Base-by-base conservation (phyloP, 2,797 vertebrate species). In the Chelidonichthys spinosus region DNA sequence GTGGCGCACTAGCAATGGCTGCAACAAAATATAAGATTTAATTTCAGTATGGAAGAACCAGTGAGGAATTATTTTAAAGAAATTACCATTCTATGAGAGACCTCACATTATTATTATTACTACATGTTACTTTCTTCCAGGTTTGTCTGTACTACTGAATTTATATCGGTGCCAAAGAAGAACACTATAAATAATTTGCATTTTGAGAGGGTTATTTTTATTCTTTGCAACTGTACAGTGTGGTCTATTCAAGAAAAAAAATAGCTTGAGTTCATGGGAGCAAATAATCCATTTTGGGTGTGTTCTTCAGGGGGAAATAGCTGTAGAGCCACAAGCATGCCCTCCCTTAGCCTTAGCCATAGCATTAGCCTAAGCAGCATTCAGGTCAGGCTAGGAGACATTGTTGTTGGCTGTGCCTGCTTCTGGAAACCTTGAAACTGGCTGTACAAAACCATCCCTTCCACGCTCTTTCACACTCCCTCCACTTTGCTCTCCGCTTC, bases 361-460 rank as follows among this genome's bases (percentile, higher is more conserved):
- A 54, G 50, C 10, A 13, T 53, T 83, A 77, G 85, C 69, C 18
- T 86, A 74, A 81, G 84, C 85, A 87, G 89, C 88, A 78, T 86
- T 86, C 76, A 80, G 84, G 78, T 84, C 89, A 88, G 82, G 64
- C 89, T 92, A 82, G 73, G 73, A 87, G 88, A 76, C 80, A 66
- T 93, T 32, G 83, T 83, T 90, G 92, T 92, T 94, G 93, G 95
- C 94, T 95, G 93, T 92, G 94, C 93, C 93, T 94, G 94, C 93
- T 93, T 93, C 87, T 92, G 92, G 89, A 93, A 92, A 90, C 90
- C 81, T 87, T 92, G 89, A 93, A 84, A 7, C 88, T 95, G 94
- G 94, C 94, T 91, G 88, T 90, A 84, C 73, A 87, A 82, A 89
- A 84, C 68, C 92, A 93, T 92, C 81, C 79, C 78, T 44, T 83